These are phyloP conservation scores for Hedychridium roseum DNA, from an alignment of 2,888 invertebrate species.

Conservation along the genomic window DNA sequence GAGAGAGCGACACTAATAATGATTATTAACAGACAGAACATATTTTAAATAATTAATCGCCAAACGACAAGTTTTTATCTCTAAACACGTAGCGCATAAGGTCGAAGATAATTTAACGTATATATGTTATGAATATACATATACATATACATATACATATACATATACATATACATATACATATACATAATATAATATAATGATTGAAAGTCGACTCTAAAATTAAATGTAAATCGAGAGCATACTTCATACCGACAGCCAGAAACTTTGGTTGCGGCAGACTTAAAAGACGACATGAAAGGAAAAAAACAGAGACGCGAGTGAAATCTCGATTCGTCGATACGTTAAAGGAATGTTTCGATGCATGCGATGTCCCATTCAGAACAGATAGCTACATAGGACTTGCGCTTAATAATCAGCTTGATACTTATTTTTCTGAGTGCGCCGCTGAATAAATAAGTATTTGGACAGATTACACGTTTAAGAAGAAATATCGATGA, in stretches of 20 bases:
- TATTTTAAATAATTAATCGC: conserved; percentile 64
- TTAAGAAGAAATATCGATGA: too few species aligned
- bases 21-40: conserved; percentile 51
- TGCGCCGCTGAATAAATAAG: too few species aligned
- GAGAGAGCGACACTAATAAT: conserved; percentile 22
- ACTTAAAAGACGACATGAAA: conserved; percentile 12
- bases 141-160: conserved; percentile 14
- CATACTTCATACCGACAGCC: conserved; percentile 29
- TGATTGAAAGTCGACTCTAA: conserved; percentile 63
- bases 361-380: too few species aligned
- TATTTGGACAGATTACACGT: too few species aligned
- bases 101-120: conserved; percentile 49
- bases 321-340: conserved; percentile 30
- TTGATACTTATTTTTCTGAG: too few species aligned
- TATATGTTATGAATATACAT: conserved; percentile 16
- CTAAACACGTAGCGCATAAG: conserved; percentile 54
- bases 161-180: conserved; percentile 24
- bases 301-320: conserved; percentile 20
- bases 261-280: conserved; percentile 29
- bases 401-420: too few species aligned
- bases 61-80: conserved; percentile 60
- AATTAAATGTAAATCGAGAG: conserved; percentile 51
- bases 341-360: conserved; percentile 7
- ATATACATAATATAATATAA: conserved; percentile 37
- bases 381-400: too few species aligned